These are phyloP conservation scores for Ormyrus rosae DNA, from an alignment of 2,888 invertebrate species.

Conservation along the genomic window DNA sequence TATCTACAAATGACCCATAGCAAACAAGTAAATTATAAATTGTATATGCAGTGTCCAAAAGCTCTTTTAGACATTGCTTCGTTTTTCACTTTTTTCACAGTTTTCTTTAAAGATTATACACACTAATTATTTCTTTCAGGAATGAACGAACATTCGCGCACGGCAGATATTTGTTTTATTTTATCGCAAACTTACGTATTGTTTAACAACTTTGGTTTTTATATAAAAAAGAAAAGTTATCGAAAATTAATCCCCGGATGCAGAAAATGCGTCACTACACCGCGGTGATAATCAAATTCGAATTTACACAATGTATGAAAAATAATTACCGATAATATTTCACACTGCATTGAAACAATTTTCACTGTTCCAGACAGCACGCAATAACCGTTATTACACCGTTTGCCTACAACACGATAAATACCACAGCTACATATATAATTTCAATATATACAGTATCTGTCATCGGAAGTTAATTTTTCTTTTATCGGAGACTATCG, in stretches of 20 bases:
- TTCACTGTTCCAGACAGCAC: constrained; percentile 59
- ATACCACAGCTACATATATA: constrained; percentile 61
- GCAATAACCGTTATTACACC: constrained; percentile 61
- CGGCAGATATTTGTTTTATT: constrained; percentile 15
- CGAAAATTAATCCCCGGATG: constrained; percentile 43
- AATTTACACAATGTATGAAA: constrained; percentile 48
- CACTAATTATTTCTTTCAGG: constrained; percentile 41
- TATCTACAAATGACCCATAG: constrained; percentile 41
- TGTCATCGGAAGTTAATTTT: constrained; percentile 42
- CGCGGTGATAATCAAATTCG: constrained; percentile 41
- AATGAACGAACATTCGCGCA: constrained; percentile 23
- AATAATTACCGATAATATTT: constrained; percentile 46
- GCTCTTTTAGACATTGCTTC: constrained; percentile 15
- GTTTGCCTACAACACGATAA: constrained; percentile 62
- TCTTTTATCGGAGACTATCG: constrained; percentile 17
- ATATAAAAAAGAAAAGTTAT: constrained; percentile 38
- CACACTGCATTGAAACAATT: constrained; percentile 37
- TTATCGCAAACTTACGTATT: constrained; percentile 37
- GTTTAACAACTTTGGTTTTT: constrained; percentile 52
- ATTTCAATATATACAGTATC: constrained; percentile 46
- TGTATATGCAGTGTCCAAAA: constrained; percentile 14
- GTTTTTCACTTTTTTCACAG: background rate
- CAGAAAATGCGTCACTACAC: constrained; percentile 37
- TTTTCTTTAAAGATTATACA: constrained; percentile 30
- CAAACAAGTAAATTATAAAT: constrained; percentile 40